These are phyloP conservation scores for Yponomeuta plumbellus DNA, from an alignment of 2,888 invertebrate species.

Conservation along the genomic window DNA sequence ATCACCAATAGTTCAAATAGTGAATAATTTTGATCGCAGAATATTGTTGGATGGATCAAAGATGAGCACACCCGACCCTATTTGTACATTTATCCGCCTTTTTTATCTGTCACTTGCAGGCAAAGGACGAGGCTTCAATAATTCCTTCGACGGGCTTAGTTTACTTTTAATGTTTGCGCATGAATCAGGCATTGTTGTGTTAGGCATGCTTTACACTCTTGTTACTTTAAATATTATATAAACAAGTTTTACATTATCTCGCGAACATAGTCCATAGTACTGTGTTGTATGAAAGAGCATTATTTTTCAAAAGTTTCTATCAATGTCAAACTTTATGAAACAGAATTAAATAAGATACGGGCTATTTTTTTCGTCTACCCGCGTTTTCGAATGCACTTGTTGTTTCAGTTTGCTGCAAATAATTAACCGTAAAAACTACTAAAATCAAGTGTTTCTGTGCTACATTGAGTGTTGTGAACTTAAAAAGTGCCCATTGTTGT, in stretches of 20 bases:
- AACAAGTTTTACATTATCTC: too few relatives aligned
- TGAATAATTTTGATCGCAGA: too few relatives aligned
- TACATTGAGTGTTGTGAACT: too few relatives aligned
- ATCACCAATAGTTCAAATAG: too few relatives aligned
- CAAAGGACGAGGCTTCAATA: constrained; percentile 2
- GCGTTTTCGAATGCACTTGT: too few relatives aligned
- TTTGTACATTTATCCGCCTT: constrained; percentile 1
- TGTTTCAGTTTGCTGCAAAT: too few relatives aligned
- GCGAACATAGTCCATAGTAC: neutral
- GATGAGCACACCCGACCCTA: neutral
- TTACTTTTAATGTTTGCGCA: constrained; percentile 11
- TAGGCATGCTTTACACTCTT: neutral
- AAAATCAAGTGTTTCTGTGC: too few relatives aligned
- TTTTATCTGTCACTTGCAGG: constrained; percentile 11
- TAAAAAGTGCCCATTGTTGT: too few relatives aligned
- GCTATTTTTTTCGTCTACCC: neutral
- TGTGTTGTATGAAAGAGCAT: neutral
- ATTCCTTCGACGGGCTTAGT: neutral
- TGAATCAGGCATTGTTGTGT: neutral
- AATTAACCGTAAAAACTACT: too few relatives aligned
- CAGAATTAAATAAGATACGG: neutral
- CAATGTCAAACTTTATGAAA: too few relatives aligned
- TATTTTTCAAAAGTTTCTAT: too few relatives aligned
- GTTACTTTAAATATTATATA: neutral
- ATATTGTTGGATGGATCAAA: neutral